These are phyloP conservation scores for Amphiduros pacificus DNA, from an alignment of 2,888 invertebrate genomes.

Conservation along the genomic window DNA sequence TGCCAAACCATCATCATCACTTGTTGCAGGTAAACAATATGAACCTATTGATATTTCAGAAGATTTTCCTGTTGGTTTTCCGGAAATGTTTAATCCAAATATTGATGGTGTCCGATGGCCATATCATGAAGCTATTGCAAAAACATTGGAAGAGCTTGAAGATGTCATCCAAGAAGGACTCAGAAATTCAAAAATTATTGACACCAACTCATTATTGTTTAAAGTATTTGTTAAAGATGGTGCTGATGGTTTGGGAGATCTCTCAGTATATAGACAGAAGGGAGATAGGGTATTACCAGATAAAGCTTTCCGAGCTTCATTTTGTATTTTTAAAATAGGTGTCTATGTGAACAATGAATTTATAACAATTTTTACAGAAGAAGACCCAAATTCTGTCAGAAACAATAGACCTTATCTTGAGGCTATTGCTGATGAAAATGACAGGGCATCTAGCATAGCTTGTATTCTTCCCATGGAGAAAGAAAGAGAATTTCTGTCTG, in stretches of 20 bases:
- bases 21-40: background rate
- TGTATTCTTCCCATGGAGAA: background rate
- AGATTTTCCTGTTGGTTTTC: background rate
- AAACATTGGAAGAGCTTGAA: background rate
- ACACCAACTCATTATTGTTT: no score
- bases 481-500: background rate
- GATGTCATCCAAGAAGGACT: no score
- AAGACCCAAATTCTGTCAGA: background rate
- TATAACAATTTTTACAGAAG: background rate
- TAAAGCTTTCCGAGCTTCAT: background rate
- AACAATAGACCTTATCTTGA: background rate
- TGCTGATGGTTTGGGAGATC: background rate
- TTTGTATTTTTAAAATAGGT: background rate
- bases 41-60: background rate
- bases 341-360: background rate
- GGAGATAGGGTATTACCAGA: background rate
- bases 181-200: background rate
- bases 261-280: background rate
- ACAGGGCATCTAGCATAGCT: background rate
- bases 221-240: background rate
- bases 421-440: background rate
- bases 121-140: background rate
- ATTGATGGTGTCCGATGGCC: background rate
- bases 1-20: background rate
- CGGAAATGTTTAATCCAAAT: background rate